Conservation (phyloP, 2,113 vertebrate genomes). For the Bungarus multicinctus region DNA sequence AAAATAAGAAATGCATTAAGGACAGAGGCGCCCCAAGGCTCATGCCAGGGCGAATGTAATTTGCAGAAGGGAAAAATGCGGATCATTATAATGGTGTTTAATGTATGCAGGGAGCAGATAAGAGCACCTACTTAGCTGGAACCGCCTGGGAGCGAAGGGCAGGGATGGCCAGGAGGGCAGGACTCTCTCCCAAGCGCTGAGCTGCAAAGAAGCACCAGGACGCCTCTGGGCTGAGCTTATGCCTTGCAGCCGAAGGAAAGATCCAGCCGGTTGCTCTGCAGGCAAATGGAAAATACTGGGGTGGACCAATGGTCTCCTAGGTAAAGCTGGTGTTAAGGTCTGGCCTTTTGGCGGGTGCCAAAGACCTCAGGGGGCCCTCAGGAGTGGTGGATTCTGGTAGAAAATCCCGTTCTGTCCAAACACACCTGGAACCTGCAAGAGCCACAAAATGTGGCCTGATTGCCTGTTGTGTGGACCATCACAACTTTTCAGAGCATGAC, state of each 20-base stretch:
- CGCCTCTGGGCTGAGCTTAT: neutral
- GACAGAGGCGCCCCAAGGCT: slow-evolving; percentile 71
- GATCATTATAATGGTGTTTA: slow-evolving; percentile 79
- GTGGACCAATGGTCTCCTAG: neutral
- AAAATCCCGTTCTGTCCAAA: neutral
- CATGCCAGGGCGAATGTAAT: slow-evolving; percentile 65
- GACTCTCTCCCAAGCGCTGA: neutral
- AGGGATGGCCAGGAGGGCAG: slow-evolving; percentile 43
- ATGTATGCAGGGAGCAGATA: slow-evolving; percentile 76
- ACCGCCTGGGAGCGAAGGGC: slow-evolving; percentile 59
- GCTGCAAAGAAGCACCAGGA: neutral
- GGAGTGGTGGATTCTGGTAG: neutral
- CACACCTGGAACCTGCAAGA: neutral
- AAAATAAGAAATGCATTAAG: slow-evolving; percentile 66
- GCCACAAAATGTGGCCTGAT: neutral
- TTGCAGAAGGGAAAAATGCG: slow-evolving; percentile 70
- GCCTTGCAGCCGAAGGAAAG: neutral
- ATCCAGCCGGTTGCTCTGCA: neutral
- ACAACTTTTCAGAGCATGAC: neutral
- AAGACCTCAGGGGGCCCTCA: neutral
- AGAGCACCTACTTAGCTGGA: slow-evolving; percentile 69
- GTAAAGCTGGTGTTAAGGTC: neutral
- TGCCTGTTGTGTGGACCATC: neutral
- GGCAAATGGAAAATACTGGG: neutral
- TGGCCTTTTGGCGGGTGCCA: neutral